Percentiles rank a stretch among this genome's conserved stretches.
phyloP scores from a whole-genome alignment of 2,113 vertebrate genomes.

The Crotalus tigris region DNA sequence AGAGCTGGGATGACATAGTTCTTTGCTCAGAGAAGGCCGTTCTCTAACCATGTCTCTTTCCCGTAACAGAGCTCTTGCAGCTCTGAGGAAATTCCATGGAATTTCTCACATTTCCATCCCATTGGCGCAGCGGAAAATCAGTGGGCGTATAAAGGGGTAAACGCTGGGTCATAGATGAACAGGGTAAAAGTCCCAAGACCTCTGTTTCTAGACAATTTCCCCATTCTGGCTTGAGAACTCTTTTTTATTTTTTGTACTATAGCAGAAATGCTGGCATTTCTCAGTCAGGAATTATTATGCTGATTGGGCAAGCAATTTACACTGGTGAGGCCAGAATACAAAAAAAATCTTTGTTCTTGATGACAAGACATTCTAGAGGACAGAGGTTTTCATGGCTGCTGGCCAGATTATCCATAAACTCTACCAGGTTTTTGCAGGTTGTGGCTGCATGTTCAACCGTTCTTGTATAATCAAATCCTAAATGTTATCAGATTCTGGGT shows the following conservation, averaged over 20 bases:
- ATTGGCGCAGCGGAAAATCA: constrained; percentile 38
- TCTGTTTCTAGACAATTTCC: constrained; percentile 25
- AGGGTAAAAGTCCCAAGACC: constrained; percentile 36
- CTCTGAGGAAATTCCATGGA: constrained; percentile 47
- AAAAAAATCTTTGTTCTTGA: constrained; percentile 39
- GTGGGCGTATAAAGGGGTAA: constrained; percentile 57
- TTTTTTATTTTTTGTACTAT: constrained; percentile 14
- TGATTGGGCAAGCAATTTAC: constrained; percentile 6
- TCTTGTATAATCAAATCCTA: background rate
- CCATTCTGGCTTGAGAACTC: constrained; percentile 40
- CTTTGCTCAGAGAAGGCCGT: constrained; percentile 27
- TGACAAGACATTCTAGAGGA: constrained; percentile 17
- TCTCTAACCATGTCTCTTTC: constrained; percentile 1
- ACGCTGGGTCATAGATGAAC: constrained; percentile 32
- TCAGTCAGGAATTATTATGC: constrained; percentile 25
- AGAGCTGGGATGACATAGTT: constrained; percentile 23
- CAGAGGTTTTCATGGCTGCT: constrained; percentile 15
- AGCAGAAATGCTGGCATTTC: constrained; percentile 37
- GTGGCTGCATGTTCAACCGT: background rate
- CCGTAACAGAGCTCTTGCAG: constrained; percentile 30
- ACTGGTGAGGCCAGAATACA: background rate
- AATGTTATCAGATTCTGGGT: too few relatives aligned
- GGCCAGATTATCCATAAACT: constrained; percentile 14
- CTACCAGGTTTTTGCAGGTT: background rate
- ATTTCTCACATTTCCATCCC: background rate